phyloP scores from a whole-genome alignment of 2,797 vertebrate species.

The Melanotaenia nigrans region DNA sequence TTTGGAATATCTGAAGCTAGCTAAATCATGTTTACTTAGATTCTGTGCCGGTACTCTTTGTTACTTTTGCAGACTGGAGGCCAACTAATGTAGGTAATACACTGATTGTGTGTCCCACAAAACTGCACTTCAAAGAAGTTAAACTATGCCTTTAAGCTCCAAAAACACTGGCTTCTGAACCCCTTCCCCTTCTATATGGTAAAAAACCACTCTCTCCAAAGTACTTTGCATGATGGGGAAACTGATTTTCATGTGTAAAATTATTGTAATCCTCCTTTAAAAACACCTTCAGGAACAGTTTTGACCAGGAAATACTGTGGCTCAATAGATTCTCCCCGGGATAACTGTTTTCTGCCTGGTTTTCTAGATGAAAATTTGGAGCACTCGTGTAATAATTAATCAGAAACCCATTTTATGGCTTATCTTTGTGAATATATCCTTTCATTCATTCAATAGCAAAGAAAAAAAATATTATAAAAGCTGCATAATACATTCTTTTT shows the following conservation, averaged over 20 bases:
- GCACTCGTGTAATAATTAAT: constrained; percentile 26
- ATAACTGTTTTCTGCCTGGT: constrained; percentile 15
- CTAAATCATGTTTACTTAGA: constrained; percentile 3
- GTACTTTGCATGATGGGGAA: background rate
- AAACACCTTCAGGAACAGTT: constrained; percentile 14
- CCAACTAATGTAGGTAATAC: constrained; percentile 7
- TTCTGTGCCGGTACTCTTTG: background rate
- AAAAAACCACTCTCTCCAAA: background rate
- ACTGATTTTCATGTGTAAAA: constrained; percentile 14
- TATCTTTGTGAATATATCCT: background rate
- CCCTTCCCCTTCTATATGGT: background rate
- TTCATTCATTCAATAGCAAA: background rate
- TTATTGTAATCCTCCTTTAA: constrained; percentile 13
- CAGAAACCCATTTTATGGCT: constrained; percentile 22
- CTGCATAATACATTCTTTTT: constrained; percentile 4
- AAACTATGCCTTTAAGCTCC: constrained; percentile 3
- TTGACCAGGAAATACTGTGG: background rate
- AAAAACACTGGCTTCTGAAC: background rate
- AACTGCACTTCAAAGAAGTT: constrained; percentile 18
- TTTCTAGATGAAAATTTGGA: constrained; percentile 8
- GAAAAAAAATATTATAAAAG: constrained; percentile 5
- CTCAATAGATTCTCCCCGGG: constrained; percentile 4
- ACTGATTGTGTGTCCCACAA: background rate
- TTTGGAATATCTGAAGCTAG: background rate
- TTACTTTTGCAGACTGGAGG: background rate